A percentile compares a stretch with the other conserved stretches of the same genome.
Evolutionary conservation across 37 sponge, comb jelly and placozoan genomes (phyloP).

Genomic region (Ianthella basta): DNA sequence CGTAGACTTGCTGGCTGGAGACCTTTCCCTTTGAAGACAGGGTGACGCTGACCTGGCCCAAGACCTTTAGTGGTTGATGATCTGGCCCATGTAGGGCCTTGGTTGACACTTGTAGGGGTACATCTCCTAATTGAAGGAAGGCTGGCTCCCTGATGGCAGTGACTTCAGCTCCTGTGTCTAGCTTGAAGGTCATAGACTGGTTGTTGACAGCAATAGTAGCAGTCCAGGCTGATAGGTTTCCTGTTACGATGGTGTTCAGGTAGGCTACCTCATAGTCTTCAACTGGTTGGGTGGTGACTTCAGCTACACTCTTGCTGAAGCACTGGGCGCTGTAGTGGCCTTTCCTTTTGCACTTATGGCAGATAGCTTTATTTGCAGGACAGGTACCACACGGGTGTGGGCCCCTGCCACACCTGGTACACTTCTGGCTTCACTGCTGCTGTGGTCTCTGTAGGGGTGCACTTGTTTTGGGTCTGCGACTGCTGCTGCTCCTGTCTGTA

Average conservation of each 20-base stretch:
- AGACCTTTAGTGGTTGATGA: background rate
- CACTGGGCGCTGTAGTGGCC: no score
- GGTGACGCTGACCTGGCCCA: background rate
- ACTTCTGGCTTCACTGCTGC: no score
- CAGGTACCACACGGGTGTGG: no score
- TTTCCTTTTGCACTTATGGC: no score
- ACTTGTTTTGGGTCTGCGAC: no score
- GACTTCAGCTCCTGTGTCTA: constrained; percentile 16
- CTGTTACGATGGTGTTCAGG: background rate
- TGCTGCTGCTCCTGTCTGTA: no score
- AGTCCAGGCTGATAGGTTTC: background rate
- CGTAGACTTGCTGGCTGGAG: background rate
- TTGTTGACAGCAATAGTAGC: background rate
- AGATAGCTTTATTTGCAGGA: no score
- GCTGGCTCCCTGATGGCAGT: constrained; percentile 9
- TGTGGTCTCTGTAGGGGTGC: no score
- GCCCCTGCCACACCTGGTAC: no score
- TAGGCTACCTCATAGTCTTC: background rate
- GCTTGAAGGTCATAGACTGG: background rate
- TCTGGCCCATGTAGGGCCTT: background rate
- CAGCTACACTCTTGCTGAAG: constrained; percentile 3
- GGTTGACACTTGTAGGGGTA: background rate
- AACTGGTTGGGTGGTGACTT: background rate
- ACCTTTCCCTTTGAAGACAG: background rate
- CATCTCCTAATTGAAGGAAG: background rate